Percentiles rank a stretch among this genome's conserved stretches.
Evolutionary conservation across 2,888 invertebrate genomes (phyloP).

Genomic region (Euzophera pinguis): DNA sequence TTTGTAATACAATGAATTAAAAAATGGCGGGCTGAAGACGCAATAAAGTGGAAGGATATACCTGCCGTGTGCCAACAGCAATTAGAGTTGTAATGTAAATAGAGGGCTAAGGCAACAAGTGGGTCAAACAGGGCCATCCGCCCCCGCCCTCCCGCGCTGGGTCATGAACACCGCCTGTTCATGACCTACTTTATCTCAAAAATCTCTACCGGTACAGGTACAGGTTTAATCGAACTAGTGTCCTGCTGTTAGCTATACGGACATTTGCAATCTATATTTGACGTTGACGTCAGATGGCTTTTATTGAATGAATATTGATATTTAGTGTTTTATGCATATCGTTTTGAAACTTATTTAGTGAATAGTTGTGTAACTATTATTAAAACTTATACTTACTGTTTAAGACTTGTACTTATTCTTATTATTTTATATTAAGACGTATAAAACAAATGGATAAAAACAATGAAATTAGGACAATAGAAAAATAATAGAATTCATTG

Average conservation of each 20-base stretch:
- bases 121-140: slow-evolving; percentile 62
- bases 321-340: no score
- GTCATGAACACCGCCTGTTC: slow-evolving; percentile 70
- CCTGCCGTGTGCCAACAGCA: slow-evolving; percentile 48
- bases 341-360: no score
- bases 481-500: no score
- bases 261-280: background rate
- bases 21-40: slow-evolving; percentile 41
- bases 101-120: slow-evolving; percentile 71
- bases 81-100: slow-evolving; percentile 67
- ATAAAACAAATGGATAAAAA: no score
- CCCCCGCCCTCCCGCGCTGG: slow-evolving; percentile 35
- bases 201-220: slow-evolving; percentile 37
- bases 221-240: slow-evolving; percentile 30
- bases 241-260: slow-evolving; percentile 6
- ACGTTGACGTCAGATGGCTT: background rate
- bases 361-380: no score
- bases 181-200: slow-evolving; percentile 72
- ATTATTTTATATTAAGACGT: no score
- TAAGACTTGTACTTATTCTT: no score
- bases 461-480: no score
- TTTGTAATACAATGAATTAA: slow-evolving; percentile 31
- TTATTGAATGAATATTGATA: no score
- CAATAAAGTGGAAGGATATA: slow-evolving; percentile 45
- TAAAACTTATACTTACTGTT: no score